phyloP scores from a whole-genome alignment of 2,888 invertebrate genomes.

The Thelaira solivaga region DNA sequence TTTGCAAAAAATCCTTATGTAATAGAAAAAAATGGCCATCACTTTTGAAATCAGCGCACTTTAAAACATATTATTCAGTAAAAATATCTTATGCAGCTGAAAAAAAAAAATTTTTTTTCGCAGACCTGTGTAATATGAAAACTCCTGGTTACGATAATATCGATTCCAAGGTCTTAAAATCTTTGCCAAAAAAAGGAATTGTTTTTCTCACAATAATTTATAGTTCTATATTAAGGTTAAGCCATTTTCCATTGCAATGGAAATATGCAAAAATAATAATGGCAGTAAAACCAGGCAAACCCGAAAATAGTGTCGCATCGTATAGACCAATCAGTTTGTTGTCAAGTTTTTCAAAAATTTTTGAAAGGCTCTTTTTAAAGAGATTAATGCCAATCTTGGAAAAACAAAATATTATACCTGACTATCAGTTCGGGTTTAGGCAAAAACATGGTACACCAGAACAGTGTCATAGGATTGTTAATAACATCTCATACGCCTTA shows the following conservation, averaged over 20 bases:
- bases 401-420: background rate
- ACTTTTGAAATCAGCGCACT: no score
- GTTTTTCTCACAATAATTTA: background rate
- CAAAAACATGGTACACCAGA: background rate
- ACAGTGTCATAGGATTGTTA: background rate
- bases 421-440: background rate
- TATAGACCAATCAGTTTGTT: no score
- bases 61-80: no score
- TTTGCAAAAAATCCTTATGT: no score
- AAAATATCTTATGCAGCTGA: no score
- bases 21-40: no score
- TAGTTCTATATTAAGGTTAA: constrained; percentile 1
- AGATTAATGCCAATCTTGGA: background rate
- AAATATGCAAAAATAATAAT: constrained; percentile 10
- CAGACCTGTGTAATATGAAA: no score
- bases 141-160: background rate
- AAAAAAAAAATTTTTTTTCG: no score
- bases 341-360: no score
- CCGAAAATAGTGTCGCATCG: no score
- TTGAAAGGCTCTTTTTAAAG: no score
- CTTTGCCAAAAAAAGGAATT: background rate
- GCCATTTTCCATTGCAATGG: background rate
- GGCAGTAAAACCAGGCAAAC: background rate
- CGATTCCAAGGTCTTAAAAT: background rate
- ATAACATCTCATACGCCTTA: background rate